These are phyloP conservation scores for Epinephelus fuscoguttatus DNA, from an alignment of 2,113 vertebrate genomes.

Conservation along the genomic window DNA sequence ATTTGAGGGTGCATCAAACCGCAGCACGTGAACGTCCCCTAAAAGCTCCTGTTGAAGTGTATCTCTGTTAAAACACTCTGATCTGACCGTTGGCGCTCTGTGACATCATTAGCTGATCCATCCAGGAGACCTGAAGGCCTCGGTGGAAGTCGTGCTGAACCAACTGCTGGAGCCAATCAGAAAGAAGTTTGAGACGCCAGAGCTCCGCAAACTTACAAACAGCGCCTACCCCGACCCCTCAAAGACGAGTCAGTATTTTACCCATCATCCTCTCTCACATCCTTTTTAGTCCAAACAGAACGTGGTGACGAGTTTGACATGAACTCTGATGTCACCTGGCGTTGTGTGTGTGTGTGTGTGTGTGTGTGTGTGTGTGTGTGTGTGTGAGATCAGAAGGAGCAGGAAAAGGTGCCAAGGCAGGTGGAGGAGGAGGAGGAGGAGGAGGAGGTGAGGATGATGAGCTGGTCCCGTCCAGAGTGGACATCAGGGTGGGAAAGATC, in stretches of 20 bases:
- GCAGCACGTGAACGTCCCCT: too few relatives aligned
- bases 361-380: constrained; percentile 25
- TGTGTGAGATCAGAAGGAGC: constrained; percentile 82
- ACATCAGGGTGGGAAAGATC: constrained; percentile 95
- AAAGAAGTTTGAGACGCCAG: constrained; percentile 91
- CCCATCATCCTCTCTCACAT: neutral
- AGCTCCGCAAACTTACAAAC: constrained; percentile 90
- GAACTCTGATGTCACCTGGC: neutral
- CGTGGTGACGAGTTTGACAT: too few relatives aligned
- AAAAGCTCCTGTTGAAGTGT: neutral
- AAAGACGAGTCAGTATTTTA: constrained; percentile 90
- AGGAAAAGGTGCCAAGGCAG: constrained; percentile 86
- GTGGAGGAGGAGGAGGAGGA: constrained; percentile 11
- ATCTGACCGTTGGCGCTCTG: neutral
- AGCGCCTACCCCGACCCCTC: constrained; percentile 89
- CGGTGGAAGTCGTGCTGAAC: constrained; percentile 92
- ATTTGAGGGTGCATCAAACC: too few relatives aligned
- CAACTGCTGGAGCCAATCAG: constrained; percentile 95
- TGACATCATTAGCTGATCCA: constrained; percentile 86
- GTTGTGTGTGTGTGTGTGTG: too few relatives aligned
- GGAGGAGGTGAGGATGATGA: constrained; percentile 85
- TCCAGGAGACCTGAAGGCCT: constrained; percentile 96
- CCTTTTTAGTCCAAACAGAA: neutral
- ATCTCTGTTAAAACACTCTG: neutral
- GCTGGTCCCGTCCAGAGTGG: constrained; percentile 90